phyloP scores from a whole-genome alignment of 2,113 vertebrate species.

The Thamnophis sirtalis region DNA sequence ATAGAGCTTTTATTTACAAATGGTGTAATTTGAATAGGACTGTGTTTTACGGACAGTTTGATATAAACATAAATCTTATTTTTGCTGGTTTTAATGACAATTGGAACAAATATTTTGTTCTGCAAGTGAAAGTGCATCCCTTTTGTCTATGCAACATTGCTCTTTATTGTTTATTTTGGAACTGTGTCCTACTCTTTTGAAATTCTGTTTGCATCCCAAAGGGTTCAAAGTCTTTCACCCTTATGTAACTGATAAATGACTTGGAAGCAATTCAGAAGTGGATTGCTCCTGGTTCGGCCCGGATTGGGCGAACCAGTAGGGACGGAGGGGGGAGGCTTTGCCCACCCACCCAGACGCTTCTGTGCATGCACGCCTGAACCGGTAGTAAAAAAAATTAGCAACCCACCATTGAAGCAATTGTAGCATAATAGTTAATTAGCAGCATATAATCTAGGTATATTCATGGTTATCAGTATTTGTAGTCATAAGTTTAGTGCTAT shows the following conservation, averaged over 20 bases:
- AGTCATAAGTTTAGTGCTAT: neutral
- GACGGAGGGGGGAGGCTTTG: no score
- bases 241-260: neutral
- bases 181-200: neutral
- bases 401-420: neutral
- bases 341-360: no score
- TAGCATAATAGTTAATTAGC: neutral
- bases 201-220: neutral
- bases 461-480: neutral
- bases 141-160: neutral
- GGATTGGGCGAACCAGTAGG: no score
- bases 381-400: no score
- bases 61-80: neutral
- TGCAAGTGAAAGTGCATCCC: neutral
- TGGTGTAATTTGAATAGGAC: neutral
- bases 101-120: neutral
- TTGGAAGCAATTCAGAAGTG: neutral
- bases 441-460: neutral
- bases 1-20: neutral
- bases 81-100: neutral
- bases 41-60: neutral
- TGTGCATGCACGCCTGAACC: no score
- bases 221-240: slow-evolving; percentile 28
- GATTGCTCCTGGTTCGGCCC: no score
- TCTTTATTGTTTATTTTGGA: rapidly evolving